These are phyloP conservation scores for Takifugu ocellatus DNA, from an alignment of 2,797 vertebrate species.

Conservation along the genomic window DNA sequence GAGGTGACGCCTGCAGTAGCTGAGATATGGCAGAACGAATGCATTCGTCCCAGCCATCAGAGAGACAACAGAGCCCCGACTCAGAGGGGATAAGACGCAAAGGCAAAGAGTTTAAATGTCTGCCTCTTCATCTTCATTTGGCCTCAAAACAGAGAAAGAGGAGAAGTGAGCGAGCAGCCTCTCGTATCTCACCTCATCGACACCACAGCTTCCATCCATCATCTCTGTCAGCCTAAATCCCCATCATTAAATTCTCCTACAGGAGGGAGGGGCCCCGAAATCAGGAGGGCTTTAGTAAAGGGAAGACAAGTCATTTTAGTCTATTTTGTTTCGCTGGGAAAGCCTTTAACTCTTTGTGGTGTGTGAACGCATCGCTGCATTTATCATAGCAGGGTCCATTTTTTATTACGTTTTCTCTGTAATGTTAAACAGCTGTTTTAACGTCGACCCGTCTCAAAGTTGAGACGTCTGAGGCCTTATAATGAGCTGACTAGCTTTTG, in stretches of 20 bases:
- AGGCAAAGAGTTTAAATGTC: slow-evolving; percentile 57
- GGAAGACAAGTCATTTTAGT: slow-evolving; percentile 35
- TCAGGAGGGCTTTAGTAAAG: slow-evolving; percentile 43
- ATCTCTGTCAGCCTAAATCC: slow-evolving; percentile 68
- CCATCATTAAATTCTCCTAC: slow-evolving; percentile 44
- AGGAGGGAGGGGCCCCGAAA: slow-evolving; percentile 39
- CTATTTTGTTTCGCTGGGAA: slow-evolving; percentile 21
- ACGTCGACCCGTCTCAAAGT: no score
- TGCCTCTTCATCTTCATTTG: slow-evolving; percentile 74
- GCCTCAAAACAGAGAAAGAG: slow-evolving; percentile 57
- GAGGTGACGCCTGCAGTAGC: slow-evolving; percentile 61
- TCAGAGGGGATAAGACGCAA: slow-evolving; percentile 57
- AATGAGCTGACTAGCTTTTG: no score
- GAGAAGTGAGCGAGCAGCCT: slow-evolving; percentile 52
- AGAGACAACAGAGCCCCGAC: slow-evolving; percentile 55
- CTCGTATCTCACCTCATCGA: slow-evolving; percentile 76
- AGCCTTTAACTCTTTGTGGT: slow-evolving; percentile 24
- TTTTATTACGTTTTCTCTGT: no score
- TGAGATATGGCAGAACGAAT: slow-evolving; percentile 62
- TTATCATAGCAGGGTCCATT: no score
- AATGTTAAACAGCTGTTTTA: no score
- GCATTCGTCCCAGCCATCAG: slow-evolving; percentile 66
- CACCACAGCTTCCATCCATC: slow-evolving; percentile 69
- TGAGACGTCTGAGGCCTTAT: no score
- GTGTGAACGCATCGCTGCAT: no score